phyloP scores from a whole-genome alignment of 2,888 invertebrate genomes.

The Epinotia brunnichana region DNA sequence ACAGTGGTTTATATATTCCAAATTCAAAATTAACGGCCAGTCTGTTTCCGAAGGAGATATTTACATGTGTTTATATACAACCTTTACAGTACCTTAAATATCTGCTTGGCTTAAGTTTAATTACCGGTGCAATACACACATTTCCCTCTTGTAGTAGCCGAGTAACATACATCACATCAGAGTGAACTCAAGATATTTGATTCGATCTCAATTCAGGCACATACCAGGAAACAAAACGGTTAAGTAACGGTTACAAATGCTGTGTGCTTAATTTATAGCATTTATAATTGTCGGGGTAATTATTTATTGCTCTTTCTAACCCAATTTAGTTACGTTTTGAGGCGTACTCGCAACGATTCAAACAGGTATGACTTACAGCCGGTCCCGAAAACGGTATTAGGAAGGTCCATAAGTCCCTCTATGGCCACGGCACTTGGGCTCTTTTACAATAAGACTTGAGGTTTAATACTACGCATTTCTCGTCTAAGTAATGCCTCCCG shows the following conservation, averaged over 20 bases:
- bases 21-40: too few species aligned
- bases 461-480: conserved; percentile 16
- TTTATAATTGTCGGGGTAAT: conserved; percentile 13
- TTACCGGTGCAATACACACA: too few species aligned
- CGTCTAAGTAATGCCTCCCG: conserved; percentile 15
- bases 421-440: background rate
- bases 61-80: too few species aligned
- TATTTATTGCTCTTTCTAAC: conserved; percentile 18
- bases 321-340: conserved; percentile 8
- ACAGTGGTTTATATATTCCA: too few species aligned
- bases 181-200: background rate
- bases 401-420: background rate
- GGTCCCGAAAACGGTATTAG: background rate
- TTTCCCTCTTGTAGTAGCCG: too few species aligned
- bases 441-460: conserved; percentile 1
- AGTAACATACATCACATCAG: too few species aligned
- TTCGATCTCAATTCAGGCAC: background rate
- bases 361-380: conserved; percentile 21
- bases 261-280: background rate
- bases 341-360: conserved; percentile 4
- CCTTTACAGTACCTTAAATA: too few species aligned
- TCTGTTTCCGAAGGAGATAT: too few species aligned
- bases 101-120: too few species aligned
- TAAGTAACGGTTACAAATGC: background rate
- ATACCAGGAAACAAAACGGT: background rate